phyloP scores from a whole-genome alignment of 2,888 invertebrate species.

The Tiphia femorata region DNA sequence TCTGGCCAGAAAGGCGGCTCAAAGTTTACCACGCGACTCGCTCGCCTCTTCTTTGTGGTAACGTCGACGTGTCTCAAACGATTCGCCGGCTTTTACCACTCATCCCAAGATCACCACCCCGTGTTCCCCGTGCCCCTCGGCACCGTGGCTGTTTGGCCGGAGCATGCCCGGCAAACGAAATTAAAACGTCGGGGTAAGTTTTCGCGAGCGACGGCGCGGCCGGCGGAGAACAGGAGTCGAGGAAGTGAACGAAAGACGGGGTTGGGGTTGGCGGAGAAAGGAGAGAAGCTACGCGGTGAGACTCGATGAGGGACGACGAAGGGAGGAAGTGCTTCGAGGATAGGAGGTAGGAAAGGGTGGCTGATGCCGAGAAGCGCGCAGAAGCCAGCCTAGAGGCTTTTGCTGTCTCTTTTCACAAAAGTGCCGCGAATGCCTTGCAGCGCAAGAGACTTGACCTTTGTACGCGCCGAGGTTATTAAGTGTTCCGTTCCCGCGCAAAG shows the following conservation, averaged over 20 bases:
- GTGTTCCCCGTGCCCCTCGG: constrained; percentile 8
- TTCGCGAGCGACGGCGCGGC: constrained; percentile 28
- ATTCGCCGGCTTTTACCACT: constrained; percentile 15
- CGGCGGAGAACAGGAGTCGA: constrained; percentile 8
- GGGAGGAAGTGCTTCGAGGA: not conserved
- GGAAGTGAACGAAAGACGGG: constrained; percentile 16
- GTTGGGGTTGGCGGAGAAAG: constrained; percentile 2
- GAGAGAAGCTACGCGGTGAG: too few species aligned
- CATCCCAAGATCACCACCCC: constrained; percentile 14
- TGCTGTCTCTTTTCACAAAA: constrained; percentile 32
- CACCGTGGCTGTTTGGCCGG: not conserved
- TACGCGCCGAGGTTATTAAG: constrained; percentile 61
- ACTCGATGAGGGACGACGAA: not conserved
- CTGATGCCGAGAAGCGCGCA: not conserved
- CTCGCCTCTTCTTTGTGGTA: constrained; percentile 50
- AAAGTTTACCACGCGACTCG: constrained; percentile 47
- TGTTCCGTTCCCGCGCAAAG: constrained; percentile 50
- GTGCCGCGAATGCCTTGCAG: constrained; percentile 46
- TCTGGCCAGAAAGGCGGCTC: constrained; percentile 37
- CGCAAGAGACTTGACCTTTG: constrained; percentile 60
- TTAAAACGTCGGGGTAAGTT: constrained; percentile 61
- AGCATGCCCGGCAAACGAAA: constrained; percentile 54
- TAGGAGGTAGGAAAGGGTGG: constrained; percentile 5
- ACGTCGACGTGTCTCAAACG: constrained; percentile 43
- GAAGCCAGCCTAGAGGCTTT: constrained; percentile 6